Conservation (phyloP, 2,113 vertebrate genomes). For the Leucopsar rothschildi region DNA sequence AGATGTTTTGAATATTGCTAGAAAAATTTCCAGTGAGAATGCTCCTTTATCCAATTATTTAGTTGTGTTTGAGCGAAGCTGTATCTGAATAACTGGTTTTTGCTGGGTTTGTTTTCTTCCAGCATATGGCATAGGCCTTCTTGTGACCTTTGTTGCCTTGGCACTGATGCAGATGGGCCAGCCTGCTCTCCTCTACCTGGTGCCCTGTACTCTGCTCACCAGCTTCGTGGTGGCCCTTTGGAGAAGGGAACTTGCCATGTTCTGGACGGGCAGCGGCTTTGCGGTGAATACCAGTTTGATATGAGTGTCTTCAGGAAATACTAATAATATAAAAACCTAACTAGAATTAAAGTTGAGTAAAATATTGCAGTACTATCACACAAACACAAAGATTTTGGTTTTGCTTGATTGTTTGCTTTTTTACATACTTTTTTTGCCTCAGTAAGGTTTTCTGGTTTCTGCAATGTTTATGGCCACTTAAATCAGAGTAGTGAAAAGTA, state of each 20-base stretch:
- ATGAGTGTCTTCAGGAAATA: conserved; percentile 83
- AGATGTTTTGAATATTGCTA: background rate
- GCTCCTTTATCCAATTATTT: background rate
- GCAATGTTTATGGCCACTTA: background rate
- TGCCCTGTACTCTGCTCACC: conserved; percentile 92
- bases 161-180: conserved; percentile 94
- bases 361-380: conserved; percentile 46
- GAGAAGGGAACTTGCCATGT: conserved; percentile 88
- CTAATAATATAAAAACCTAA: conserved; percentile 78
- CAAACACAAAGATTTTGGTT: background rate
- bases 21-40: background rate
- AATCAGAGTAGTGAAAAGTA: background rate
- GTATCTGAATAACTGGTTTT: fast-evolving
- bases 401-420: background rate
- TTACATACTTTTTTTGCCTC: background rate
- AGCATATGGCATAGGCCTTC: conserved; percentile 93
- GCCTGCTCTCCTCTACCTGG: conserved; percentile 93
- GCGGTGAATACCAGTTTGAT: conserved; percentile 99
- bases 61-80: background rate
- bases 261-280: conserved; percentile 98
- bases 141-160: conserved; percentile 93
- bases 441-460: background rate
- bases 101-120: background rate
- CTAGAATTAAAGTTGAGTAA: conserved; percentile 91
- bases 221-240: conserved; percentile 88